Conservation (phyloP, 2,888 invertebrate genomes). For the Tetranychus truncatus region DNA sequence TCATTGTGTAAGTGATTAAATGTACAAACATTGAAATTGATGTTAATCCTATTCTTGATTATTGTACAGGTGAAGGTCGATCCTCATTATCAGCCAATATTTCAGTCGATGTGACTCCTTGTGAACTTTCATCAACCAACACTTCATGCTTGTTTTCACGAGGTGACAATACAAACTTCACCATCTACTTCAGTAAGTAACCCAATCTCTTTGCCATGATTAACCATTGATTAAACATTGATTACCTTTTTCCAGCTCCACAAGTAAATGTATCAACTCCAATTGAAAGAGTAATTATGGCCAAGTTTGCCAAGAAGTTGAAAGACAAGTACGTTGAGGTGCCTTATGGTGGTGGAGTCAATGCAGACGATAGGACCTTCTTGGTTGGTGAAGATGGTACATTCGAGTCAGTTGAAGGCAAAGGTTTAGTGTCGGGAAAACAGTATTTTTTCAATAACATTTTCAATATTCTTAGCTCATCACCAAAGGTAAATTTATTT, state of each 20-base stretch:
- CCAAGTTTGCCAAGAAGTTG: neutral
- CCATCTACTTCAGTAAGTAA: neutral
- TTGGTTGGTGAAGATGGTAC: neutral
- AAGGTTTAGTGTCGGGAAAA: constrained; percentile 3
- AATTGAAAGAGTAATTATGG: constrained; percentile 5
- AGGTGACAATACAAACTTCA: neutral
- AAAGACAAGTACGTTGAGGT: constrained; percentile 3
- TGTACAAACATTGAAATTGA: too few species aligned
- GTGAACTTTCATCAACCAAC: neutral
- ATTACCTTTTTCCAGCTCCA: neutral
- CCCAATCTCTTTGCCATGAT: too few species aligned
- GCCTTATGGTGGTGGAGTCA: neutral
- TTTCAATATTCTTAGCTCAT: neutral
- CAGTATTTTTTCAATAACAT: constrained; percentile 1
- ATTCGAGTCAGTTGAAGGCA: neutral
- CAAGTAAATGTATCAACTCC: neutral
- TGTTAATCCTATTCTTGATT: too few species aligned
- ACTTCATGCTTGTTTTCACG: neutral
- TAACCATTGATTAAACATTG: neutral
- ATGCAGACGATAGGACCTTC: neutral
- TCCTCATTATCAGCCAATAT: neutral
- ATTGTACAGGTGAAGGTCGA: neutral
- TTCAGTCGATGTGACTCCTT: neutral
- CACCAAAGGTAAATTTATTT: neutral
- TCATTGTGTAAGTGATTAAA: too few species aligned